Base-by-base conservation (phyloP, 2,797 vertebrate species). In the Tachyglossus aculeatus region DNA sequence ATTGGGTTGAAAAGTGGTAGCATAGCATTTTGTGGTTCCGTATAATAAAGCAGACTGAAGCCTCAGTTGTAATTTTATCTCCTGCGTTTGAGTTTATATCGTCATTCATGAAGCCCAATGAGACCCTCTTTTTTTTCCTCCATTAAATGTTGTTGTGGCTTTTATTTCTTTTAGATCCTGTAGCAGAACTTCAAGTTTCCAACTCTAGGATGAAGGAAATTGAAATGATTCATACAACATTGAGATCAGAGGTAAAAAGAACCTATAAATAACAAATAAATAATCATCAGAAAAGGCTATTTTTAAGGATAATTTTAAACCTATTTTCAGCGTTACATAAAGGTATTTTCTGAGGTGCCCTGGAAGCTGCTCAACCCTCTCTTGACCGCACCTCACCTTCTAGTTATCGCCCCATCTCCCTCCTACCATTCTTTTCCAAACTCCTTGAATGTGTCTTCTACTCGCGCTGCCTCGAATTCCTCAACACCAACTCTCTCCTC, bases 171-270 rank as follows among this genome's bases (percentile, higher is more conserved):
- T 87, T 87, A 95, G 96, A 95, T 89, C 90, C 94, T 70, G 73
- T 92, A 38, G 93, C 94, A 9, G 96, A 97, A 48, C 92, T 97
- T 32, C 94, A 95, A 0, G 89, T 94, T 32, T 95, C 96, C 80
- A 95, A 92, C 88, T 93, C 94, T 56, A 95, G 84, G 83, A 84
- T 95, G 84, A 93, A 88, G 52, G 95, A 98, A 74, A 67, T 95
- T 47, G 96, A 99, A 90, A 83, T 89, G 71, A 79, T 94, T 22
- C 94, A 95, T 59, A 11, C 91, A 59, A 33, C 94, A 59, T 95
- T 96, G 68, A 96, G 92, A 87, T 94, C 94, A 43, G 98, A 99
- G 96, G 98, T 99, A 87, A 91, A 89, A 68, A 12, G 12, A 71
- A 67, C 13, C 19, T 67, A 66, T 24, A 58, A 71, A 63, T 64